These are phyloP conservation scores for Andricus grossulariae DNA, from an alignment of 1,140 invertebrate genomes.

Conservation along the genomic window DNA sequence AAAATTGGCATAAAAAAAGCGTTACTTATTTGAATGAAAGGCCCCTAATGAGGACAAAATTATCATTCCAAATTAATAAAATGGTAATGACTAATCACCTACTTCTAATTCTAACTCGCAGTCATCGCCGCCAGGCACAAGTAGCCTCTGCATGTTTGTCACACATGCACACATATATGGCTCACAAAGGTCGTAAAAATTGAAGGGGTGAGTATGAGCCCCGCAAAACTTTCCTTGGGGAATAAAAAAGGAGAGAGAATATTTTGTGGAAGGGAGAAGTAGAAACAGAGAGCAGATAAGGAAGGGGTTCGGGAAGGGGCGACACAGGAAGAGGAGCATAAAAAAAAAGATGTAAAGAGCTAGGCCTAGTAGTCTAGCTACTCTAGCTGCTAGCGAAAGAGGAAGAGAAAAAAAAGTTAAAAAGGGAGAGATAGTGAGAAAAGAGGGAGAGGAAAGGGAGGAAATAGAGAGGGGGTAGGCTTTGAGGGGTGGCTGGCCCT, in stretches of 20 bases:
- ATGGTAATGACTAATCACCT: no score
- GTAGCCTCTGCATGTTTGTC: neutral
- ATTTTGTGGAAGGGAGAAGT: conserved; percentile 36
- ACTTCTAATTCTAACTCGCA: no score
- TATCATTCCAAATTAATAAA: no score
- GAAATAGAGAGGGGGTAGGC: conserved; percentile 38
- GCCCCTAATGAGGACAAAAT: no score
- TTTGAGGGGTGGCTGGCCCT: conserved; percentile 50
- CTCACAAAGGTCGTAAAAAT: neutral
- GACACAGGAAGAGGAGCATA: conserved; percentile 35
- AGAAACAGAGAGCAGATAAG: conserved; percentile 58
- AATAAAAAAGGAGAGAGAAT: conserved; percentile 15
- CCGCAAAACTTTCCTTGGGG: conserved; percentile 30
- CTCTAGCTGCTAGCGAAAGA: neutral
- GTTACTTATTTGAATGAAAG: no score
- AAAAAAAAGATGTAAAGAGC: no score
- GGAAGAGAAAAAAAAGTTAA: conserved; percentile 36
- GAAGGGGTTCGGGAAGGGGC: conserved; percentile 50
- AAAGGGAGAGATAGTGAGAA: conserved; percentile 36
- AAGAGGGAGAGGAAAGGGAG: conserved; percentile 35
- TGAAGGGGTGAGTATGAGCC: neutral
- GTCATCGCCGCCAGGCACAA: no score
- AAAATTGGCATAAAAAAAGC: no score
- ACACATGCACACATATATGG: neutral
- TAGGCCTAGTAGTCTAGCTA: no score